Evolutionary conservation across 2,888 invertebrate genomes (phyloP).

Genomic region (Ophion ventricosus): DNA sequence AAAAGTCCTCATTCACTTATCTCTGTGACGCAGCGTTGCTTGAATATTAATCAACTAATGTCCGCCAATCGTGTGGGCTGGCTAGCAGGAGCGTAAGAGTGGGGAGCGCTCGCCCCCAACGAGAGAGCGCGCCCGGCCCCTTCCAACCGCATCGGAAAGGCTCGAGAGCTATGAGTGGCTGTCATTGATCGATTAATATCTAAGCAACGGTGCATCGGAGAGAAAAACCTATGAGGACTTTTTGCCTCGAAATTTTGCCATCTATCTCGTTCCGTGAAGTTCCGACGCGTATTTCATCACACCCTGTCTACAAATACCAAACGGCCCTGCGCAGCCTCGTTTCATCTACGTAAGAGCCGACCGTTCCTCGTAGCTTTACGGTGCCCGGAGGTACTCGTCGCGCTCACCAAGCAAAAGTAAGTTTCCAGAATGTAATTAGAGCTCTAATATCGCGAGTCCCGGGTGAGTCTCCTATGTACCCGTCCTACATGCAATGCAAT

Average conservation of each 20-base stretch:
- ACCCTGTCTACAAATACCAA: not conserved
- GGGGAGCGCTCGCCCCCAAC: not conserved
- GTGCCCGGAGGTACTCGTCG: constrained; percentile 40
- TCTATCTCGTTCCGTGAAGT: not conserved
- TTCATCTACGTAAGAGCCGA: constrained; percentile 50
- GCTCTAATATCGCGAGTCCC: constrained; percentile 65
- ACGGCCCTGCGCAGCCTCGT: not conserved
- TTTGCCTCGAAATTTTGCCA: not conserved
- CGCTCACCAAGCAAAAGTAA: constrained; percentile 50
- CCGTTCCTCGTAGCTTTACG: constrained; percentile 47
- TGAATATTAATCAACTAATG: not conserved
- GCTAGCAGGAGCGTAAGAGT: not conserved
- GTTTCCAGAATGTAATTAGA: constrained; percentile 68
- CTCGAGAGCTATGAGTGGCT: not conserved
- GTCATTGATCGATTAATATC: not conserved
- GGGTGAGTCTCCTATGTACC: constrained; percentile 29
- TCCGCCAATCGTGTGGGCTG: not conserved
- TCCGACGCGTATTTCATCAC: not conserved
- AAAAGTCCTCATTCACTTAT: not conserved
- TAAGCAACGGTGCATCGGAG: not conserved
- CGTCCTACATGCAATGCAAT: constrained; percentile 65
- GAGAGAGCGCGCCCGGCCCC: not conserved
- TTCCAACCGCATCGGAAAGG: not conserved
- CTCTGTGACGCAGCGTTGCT: not conserved
- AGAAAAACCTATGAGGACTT: not conserved